These are phyloP conservation scores for Hypocryptadius cinnamomeus DNA, from an alignment of 2,113 vertebrate genomes.

Conservation along the genomic window DNA sequence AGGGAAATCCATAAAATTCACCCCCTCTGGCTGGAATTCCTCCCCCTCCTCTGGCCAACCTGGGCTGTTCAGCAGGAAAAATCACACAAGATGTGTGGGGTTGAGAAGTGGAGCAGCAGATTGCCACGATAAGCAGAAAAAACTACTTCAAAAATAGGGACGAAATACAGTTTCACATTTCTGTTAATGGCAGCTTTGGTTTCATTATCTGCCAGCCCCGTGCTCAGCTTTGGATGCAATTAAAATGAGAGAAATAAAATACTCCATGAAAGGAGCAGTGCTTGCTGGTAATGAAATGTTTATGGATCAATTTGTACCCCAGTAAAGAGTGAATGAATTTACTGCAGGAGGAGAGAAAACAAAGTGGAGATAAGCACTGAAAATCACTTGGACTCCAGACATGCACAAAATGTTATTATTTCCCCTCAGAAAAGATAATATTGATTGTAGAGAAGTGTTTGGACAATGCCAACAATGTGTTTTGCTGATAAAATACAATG, in stretches of 20 bases:
- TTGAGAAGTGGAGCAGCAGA: neutral
- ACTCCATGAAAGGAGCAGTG: neutral
- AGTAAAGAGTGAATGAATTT: constrained; percentile 38
- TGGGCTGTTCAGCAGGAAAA: neutral
- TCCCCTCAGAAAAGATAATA: neutral
- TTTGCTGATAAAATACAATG: neutral
- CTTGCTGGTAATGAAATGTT: constrained; percentile 62
- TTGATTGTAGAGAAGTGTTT: constrained; percentile 9
- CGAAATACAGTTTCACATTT: neutral
- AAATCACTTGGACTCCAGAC: neutral
- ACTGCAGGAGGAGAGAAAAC: constrained; percentile 28
- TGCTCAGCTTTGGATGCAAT: neutral
- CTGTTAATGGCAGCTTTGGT: neutral
- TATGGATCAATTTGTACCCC: constrained; percentile 49
- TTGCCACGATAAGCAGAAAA: neutral
- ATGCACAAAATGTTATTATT: neutral
- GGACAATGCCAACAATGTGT: neutral
- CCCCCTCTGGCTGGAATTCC: neutral
- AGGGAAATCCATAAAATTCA: neutral
- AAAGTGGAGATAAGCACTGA: neutral
- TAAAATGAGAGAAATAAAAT: constrained; percentile 25
- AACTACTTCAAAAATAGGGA: neutral
- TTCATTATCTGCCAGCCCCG: neutral
- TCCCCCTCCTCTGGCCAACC: neutral
- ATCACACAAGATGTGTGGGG: fast-evolving